These are phyloP conservation scores for Aphyosemion australe DNA, from an alignment of 2,113 vertebrate species.

Conservation along the genomic window DNA sequence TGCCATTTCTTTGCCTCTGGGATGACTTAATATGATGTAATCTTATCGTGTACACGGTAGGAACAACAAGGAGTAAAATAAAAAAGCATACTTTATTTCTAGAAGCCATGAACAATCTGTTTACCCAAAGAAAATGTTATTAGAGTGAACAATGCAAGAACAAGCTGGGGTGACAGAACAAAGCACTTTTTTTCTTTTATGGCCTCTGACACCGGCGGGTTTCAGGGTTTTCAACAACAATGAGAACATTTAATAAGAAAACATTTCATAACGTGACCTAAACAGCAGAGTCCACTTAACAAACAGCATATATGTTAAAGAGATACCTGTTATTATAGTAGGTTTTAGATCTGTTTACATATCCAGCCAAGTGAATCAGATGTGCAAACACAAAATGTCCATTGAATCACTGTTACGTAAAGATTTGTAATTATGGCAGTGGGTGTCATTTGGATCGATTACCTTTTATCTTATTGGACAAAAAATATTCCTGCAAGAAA, in stretches of 20 bases:
- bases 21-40: conserved; percentile 29
- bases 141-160: conserved; percentile 24
- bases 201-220: conserved; percentile 9
- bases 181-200: conserved; percentile 4
- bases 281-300: conserved; percentile 10
- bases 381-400: conserved; percentile 18
- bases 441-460: conserved; percentile 12
- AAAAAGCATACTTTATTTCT: neutral
- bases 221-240: conserved; percentile 28
- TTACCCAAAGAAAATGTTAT: conserved; percentile 10
- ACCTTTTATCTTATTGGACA: conserved; percentile 4
- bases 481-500: conserved; percentile 3
- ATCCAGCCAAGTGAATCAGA: conserved; percentile 25
- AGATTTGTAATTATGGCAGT: conserved; percentile 16
- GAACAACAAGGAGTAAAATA: conserved; percentile 6
- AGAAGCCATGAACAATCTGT: conserved; percentile 36
- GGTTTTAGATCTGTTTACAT: neutral
- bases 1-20: neutral
- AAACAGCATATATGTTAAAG: neutral
- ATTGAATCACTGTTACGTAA: conserved; percentile 34
- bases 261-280: conserved; percentile 21
- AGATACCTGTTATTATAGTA: conserved; percentile 1
- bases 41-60: conserved; percentile 41
- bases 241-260: conserved; percentile 28
- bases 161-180: conserved; percentile 35